Percentiles rank a stretch among this genome's conserved stretches.
Evolutionary conservation across 2,888 invertebrate genomes (phyloP).

Genomic region (Malthinus flaveolus): DNA sequence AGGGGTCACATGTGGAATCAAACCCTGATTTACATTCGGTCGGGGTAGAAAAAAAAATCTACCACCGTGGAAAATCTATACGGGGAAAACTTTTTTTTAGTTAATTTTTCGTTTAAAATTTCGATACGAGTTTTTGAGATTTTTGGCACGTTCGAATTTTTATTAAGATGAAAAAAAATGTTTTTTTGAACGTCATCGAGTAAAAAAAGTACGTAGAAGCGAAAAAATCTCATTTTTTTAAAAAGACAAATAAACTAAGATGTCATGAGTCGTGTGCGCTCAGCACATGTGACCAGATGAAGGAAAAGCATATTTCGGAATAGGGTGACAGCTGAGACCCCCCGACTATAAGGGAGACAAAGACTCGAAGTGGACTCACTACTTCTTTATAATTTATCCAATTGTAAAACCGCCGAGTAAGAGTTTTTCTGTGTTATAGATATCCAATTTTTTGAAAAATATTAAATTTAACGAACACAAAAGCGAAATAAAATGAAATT

Average conservation of each 20-base stretch:
- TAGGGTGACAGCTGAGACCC: slow-evolving; percentile 25
- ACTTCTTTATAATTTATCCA: slow-evolving; percentile 33
- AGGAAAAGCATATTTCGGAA: slow-evolving; percentile 25
- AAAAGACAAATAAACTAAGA: slow-evolving; percentile 28
- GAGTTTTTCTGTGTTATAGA: slow-evolving; percentile 19
- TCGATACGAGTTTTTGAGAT: slow-evolving; percentile 37
- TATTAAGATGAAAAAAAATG: slow-evolving; percentile 26
- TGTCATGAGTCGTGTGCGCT: slow-evolving; percentile 27
- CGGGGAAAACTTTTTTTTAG: slow-evolving; percentile 29
- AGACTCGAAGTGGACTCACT: slow-evolving; percentile 26
- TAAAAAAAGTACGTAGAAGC: background rate
- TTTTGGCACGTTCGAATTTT: slow-evolving; percentile 37
- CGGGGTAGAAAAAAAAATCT: background rate
- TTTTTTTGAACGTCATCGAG: slow-evolving; percentile 6
- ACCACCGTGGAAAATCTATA: slow-evolving; percentile 34
- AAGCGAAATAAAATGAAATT: background rate
- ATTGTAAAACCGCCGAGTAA: slow-evolving; percentile 32
- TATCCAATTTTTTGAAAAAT: background rate
- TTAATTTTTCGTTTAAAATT: slow-evolving; percentile 36
- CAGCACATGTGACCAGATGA: slow-evolving; percentile 29
- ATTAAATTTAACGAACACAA: slow-evolving; percentile 2
- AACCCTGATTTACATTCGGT: slow-evolving; percentile 3
- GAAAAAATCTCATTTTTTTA: slow-evolving; percentile 20
- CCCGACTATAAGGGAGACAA: slow-evolving; percentile 3
- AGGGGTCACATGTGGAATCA: background rate